A percentile compares a stretch with the other conserved stretches of the same genome.
phyloP scores from a whole-genome alignment of 2,797 vertebrate genomes.

The Hafferia zeledoni region DNA sequence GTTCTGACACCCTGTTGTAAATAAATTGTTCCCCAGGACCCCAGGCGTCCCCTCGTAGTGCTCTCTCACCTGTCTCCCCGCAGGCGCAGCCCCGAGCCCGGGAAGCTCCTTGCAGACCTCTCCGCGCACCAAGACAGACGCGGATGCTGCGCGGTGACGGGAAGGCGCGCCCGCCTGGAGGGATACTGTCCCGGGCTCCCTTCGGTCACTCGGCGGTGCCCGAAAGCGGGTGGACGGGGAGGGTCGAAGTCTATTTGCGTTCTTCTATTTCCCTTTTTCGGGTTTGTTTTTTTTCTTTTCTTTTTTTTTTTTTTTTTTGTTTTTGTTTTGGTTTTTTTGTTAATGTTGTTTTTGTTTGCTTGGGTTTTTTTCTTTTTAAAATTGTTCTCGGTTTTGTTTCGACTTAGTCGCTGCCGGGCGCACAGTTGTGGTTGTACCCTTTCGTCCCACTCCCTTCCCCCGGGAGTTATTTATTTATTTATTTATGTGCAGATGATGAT shows the following conservation, averaged over 20 bases:
- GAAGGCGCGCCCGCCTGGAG: not conserved
- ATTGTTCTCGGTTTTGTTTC: not conserved
- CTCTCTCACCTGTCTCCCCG: not conserved
- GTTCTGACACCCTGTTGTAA: slow-evolving; percentile 17
- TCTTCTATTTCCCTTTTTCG: fast-evolving
- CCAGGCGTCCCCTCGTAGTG: not conserved
- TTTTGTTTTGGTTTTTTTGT: too few species aligned
- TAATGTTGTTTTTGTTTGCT: too few species aligned
- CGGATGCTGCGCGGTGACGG: not conserved
- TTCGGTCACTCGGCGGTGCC: not conserved
- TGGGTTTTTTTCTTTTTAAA: not conserved
- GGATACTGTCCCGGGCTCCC: not conserved
- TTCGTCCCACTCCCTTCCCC: slow-evolving; percentile 57
- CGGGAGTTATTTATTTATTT: slow-evolving; percentile 99
- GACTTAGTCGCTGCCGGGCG: not conserved
- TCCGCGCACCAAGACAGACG: not conserved
- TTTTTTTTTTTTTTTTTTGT: not conserved
- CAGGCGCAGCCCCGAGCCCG: not conserved
- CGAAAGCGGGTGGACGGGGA: not conserved
- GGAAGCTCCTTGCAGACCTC: not conserved
- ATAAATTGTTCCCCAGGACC: slow-evolving; percentile 32
- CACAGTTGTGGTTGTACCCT: slow-evolving; percentile 76
- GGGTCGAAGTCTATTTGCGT: not conserved
- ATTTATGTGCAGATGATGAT: slow-evolving; percentile 84
- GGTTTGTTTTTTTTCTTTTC: too few species aligned